These are phyloP conservation scores for Myopa testacea DNA, from an alignment of 2,888 invertebrate genomes.

Conservation along the genomic window DNA sequence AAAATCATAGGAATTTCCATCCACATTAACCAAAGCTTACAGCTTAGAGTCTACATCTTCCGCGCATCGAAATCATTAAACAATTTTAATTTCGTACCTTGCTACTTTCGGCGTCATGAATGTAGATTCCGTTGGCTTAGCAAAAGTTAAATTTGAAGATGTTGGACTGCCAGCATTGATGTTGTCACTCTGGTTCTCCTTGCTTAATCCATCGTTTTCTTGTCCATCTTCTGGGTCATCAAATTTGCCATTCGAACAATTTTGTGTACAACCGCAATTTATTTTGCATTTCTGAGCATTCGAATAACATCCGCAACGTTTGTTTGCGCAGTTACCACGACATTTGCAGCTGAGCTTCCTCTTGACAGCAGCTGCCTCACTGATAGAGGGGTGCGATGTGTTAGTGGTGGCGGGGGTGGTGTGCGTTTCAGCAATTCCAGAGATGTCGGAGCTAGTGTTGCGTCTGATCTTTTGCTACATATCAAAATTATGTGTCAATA, in stretches of 20 bases:
- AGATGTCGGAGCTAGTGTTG: not conserved
- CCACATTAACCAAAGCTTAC: too few species aligned
- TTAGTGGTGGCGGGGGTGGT: conserved; percentile 10
- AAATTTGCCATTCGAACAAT: conserved; percentile 43
- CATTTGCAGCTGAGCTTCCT: conserved; percentile 51
- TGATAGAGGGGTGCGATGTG: conserved; percentile 42
- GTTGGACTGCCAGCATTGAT: not conserved
- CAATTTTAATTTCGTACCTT: conserved; percentile 45
- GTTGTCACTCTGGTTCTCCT: conserved; percentile 12
- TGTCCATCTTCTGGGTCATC: conserved; percentile 14
- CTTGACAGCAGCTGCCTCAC: conserved; percentile 41
- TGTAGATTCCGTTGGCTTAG: conserved; percentile 42
- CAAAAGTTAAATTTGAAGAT: conserved; percentile 30
- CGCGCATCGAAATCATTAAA: conserved; percentile 1
- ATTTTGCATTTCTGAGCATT: conserved; percentile 46
- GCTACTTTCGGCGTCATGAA: conserved; percentile 52
- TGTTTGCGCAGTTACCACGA: conserved; percentile 52
- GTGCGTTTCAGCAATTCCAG: conserved; percentile 9
- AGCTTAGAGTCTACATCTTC: too few species aligned
- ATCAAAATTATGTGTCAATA: not conserved
- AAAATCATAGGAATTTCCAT: too few species aligned
- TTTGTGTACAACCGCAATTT: conserved; percentile 43
- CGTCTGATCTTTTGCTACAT: conserved; percentile 2
- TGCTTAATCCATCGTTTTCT: conserved; percentile 4
- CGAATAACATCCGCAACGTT: conserved; percentile 57